These are phyloP conservation scores for Drosophila pegasa DNA, from an alignment of 2,888 invertebrate genomes.

Conservation along the genomic window DNA sequence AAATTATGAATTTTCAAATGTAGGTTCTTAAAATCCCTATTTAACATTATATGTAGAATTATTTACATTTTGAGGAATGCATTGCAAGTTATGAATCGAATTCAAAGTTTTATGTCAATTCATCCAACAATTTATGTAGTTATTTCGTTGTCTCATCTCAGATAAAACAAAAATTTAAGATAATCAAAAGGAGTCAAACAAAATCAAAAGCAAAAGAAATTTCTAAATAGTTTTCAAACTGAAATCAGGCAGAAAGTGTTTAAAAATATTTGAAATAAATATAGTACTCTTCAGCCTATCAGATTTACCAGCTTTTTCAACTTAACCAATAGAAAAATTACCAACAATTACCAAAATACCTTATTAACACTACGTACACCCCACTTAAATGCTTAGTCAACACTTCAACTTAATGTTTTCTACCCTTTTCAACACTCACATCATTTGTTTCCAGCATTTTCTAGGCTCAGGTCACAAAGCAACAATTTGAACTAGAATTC, in stretches of 20 bases:
- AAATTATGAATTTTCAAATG: no score
- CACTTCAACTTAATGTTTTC: background rate
- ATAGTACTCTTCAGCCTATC: background rate
- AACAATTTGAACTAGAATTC: slow-evolving; percentile 13
- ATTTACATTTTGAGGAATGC: no score
- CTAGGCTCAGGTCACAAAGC: background rate
- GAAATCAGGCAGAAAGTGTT: no score
- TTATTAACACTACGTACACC: background rate
- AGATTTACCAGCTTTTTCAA: background rate
- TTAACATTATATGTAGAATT: no score
- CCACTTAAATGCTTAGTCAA: background rate
- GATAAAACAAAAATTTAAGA: no score
- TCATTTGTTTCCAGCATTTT: slow-evolving; percentile 66
- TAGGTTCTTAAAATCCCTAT: no score
- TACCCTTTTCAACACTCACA: slow-evolving; percentile 48
- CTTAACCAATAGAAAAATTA: background rate
- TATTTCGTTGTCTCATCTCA: no score
- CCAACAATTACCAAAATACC: fast-evolving
- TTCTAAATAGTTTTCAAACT: background rate
- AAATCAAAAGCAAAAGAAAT: no score
- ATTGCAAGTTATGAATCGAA: no score
- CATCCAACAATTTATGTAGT: no score
- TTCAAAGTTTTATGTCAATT: no score
- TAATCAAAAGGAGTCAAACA: no score
- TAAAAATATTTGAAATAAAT: background rate